These are phyloP conservation scores for Teleogryllus occipitalis DNA, from an alignment of 1,140 invertebrate genomes.

Conservation along the genomic window DNA sequence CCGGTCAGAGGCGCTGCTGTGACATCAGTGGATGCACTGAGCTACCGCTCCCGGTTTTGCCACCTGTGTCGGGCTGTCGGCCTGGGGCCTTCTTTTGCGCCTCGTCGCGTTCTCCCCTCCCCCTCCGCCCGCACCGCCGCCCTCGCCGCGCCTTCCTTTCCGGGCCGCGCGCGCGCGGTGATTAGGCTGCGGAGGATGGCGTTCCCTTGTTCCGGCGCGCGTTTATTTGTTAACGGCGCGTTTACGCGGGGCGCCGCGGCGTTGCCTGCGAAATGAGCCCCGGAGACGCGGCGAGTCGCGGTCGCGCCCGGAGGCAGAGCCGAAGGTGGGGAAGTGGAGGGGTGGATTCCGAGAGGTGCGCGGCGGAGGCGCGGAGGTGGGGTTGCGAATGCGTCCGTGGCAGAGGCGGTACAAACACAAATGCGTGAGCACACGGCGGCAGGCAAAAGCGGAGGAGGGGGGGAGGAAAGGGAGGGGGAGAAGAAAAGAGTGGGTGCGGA, in stretches of 20 bases:
- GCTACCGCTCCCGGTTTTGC: too few relatives aligned
- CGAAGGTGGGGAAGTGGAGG: not conserved
- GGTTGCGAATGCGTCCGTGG: not conserved
- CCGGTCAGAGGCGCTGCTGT: too few relatives aligned
- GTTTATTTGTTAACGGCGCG: conserved; percentile 1
- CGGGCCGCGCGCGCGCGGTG: too few relatives aligned
- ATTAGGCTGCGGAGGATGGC: not conserved
- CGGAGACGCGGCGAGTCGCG: too few relatives aligned
- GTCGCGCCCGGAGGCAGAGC: not conserved
- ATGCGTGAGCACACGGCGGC: too few relatives aligned
- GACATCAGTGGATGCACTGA: too few relatives aligned
- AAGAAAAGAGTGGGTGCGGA: too few relatives aligned
- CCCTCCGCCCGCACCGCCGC: too few relatives aligned
- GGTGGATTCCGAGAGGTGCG: not conserved
- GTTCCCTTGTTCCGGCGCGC: not conserved
- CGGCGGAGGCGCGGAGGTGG: not conserved
- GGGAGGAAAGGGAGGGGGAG: too few relatives aligned
- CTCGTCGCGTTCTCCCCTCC: not conserved
- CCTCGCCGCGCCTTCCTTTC: not conserved
- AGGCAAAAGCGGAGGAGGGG: too few relatives aligned
- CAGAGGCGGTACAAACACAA: too few relatives aligned
- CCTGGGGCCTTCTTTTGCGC: not conserved
- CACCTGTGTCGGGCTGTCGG: not conserved
- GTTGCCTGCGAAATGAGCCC: not conserved
- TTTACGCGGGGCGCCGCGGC: not conserved